These are phyloP conservation scores for Palaemon carinicauda DNA, from an alignment of 1,140 invertebrate genomes.

Conservation along the genomic window DNA sequence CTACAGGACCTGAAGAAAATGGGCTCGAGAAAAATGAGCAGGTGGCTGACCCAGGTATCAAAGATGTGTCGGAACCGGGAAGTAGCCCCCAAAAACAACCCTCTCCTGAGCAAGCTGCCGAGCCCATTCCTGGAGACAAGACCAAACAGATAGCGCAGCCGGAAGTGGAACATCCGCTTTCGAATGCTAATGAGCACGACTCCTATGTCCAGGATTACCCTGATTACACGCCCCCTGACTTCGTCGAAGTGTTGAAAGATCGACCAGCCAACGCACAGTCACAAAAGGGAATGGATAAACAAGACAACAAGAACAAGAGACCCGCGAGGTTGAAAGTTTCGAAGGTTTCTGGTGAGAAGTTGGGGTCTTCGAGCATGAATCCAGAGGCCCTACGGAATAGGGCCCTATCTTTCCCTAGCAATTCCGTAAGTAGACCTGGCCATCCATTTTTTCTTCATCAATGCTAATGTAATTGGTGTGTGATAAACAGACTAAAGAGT, in stretches of 20 bases:
- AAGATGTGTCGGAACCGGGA: too few species aligned
- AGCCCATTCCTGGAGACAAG: neutral
- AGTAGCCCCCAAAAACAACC: too few species aligned
- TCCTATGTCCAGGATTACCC: neutral
- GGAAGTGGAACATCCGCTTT: neutral
- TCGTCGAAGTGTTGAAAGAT: slow-evolving; percentile 17
- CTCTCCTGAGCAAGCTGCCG: neutral
- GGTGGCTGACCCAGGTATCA: too few species aligned
- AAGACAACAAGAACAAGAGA: neutral
- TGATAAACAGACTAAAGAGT: neutral
- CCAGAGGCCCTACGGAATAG: neutral
- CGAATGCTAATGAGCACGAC: neutral
- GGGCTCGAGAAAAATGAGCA: too few species aligned
- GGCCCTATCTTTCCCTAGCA: neutral
- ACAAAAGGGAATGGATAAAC: neutral
- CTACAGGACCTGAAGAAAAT: too few species aligned
- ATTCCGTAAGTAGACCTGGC: neutral
- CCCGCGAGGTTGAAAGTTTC: neutral
- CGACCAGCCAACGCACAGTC: too few species aligned
- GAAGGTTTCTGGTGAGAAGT: too few species aligned
- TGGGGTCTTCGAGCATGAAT: neutral
- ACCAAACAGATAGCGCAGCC: neutral
- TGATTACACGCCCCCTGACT: slow-evolving; percentile 2
- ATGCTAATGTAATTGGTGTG: neutral
- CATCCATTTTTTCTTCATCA: neutral